Percentiles rank a stretch among this genome's conserved stretches.
phyloP scores from a whole-genome alignment of 1,140 invertebrate genomes.

The Drosophila sturtevanti region DNA sequence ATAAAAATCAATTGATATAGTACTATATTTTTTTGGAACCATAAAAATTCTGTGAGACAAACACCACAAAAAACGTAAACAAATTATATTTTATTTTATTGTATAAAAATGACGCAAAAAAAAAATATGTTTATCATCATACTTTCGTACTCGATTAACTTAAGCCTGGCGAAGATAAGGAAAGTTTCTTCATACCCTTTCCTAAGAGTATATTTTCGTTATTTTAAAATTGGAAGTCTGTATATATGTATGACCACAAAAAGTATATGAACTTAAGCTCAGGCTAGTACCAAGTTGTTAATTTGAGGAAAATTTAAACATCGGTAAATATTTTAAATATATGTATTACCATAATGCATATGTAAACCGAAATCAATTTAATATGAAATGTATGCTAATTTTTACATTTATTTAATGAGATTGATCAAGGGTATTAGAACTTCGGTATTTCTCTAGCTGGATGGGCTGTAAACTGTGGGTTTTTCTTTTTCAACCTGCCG shows the following conservation, averaged over 20 bases:
- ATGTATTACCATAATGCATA: no score
- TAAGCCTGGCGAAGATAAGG: slow-evolving; percentile 36
- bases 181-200: not conserved
- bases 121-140: slow-evolving; percentile 43
- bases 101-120: slow-evolving; percentile 20
- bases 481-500: not conserved
- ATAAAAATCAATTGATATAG: slow-evolving; percentile 6
- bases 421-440: not conserved
- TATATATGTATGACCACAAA: no score
- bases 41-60: slow-evolving; percentile 24
- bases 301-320: no score
- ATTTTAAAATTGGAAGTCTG: no score
- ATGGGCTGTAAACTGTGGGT: not conserved
- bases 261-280: no score
- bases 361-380: no score
- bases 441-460: not conserved
- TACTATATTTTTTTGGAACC: not conserved
- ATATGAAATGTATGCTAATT: no score
- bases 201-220: not conserved
- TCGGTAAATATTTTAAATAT: no score
- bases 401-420: no score
- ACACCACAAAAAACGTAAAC: slow-evolving; percentile 39
- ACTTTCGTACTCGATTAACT: slow-evolving; percentile 60
- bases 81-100: slow-evolving; percentile 72
- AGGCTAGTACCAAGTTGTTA: no score